Conservation (phyloP, 2,113 vertebrate genomes). For the Periophthalmus modestus region DNA sequence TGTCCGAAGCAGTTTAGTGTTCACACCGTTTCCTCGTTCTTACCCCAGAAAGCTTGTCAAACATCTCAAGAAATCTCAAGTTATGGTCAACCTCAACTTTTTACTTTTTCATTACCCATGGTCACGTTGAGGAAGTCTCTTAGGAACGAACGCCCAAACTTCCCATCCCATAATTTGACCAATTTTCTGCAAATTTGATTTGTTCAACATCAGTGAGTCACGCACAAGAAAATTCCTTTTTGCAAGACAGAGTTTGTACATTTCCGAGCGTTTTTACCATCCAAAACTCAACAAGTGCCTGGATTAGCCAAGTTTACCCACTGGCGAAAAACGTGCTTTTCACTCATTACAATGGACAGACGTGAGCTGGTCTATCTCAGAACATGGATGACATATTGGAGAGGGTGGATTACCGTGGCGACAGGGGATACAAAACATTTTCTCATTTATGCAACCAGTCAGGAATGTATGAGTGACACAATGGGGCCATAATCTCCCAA, state of each 20-base stretch:
- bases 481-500: slow-evolving; percentile 37
- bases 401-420: slow-evolving; percentile 55
- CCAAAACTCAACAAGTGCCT: slow-evolving; percentile 16
- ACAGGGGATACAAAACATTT: slow-evolving; percentile 43
- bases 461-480: slow-evolving; percentile 53
- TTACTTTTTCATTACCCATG: slow-evolving; percentile 21
- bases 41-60: neutral
- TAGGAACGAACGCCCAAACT: slow-evolving; percentile 22
- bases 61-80: neutral
- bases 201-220: neutral
- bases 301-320: slow-evolving; percentile 28
- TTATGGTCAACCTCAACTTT: slow-evolving; percentile 1
- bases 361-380: slow-evolving; percentile 36
- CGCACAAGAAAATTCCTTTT: neutral
- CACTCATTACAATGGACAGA: slow-evolving; percentile 42
- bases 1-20: neutral
- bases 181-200: neutral
- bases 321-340: slow-evolving; percentile 24
- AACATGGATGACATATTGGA: slow-evolving; percentile 47
- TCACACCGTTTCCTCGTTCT: neutral
- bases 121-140: slow-evolving; percentile 30
- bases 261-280: neutral
- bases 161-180: slow-evolving; percentile 39
- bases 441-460: slow-evolving; percentile 42
- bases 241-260: slow-evolving; percentile 1